These are phyloP conservation scores for Meiosimyza platycephala DNA, from an alignment of 2,888 invertebrate genomes.

Conservation along the genomic window DNA sequence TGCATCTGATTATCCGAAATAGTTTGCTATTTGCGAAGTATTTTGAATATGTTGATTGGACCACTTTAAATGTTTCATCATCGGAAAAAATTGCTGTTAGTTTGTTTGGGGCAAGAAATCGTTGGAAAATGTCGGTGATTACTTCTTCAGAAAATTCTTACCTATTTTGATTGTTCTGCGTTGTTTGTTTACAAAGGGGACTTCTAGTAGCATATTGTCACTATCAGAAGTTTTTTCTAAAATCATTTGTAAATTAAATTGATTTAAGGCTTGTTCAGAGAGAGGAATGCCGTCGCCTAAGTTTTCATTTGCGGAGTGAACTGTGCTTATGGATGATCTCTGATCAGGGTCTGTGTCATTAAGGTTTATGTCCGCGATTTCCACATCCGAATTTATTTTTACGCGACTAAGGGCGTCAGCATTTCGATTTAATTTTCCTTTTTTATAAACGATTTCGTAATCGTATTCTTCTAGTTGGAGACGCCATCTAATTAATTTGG, in stretches of 20 bases:
- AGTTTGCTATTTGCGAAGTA: slow-evolving; percentile 36
- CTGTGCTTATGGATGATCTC: not conserved
- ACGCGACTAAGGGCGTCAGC: too few relatives aligned
- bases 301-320: slow-evolving; percentile 10
- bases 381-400: too few relatives aligned
- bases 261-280: slow-evolving; percentile 44
- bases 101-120: slow-evolving; percentile 40
- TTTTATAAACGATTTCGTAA: not conserved
- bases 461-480: not conserved
- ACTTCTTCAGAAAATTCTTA: slow-evolving; percentile 31
- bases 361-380: not conserved
- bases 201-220: slow-evolving; percentile 31
- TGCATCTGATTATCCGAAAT: slow-evolving; percentile 27
- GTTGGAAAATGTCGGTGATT: slow-evolving; percentile 39
- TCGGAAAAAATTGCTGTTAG: slow-evolving; percentile 37
- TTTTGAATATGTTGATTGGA: slow-evolving; percentile 42
- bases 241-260: slow-evolving; percentile 42
- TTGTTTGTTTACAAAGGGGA: slow-evolving; percentile 41
- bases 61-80: slow-evolving; percentile 33
- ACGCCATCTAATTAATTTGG: not conserved
- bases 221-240: slow-evolving; percentile 28
- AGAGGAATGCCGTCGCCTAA: slow-evolving; percentile 40
- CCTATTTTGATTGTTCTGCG: slow-evolving; percentile 33
- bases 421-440: too few relatives aligned
- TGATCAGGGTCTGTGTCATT: not conserved